phyloP scores from a whole-genome alignment of 2,797 vertebrate species.

The Staurois parvus region DNA sequence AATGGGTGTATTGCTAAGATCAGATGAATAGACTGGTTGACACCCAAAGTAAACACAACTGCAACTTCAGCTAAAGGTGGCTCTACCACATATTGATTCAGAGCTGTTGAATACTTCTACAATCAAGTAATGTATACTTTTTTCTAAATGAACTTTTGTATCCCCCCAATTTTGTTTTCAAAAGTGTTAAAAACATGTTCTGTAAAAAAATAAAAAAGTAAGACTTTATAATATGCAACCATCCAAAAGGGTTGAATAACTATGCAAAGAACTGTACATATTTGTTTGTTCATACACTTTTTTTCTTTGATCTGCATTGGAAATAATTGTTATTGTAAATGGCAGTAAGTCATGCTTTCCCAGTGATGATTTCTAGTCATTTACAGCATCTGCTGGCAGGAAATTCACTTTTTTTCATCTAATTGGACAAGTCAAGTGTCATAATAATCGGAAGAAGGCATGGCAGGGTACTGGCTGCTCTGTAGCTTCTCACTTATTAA shows the following conservation, averaged over 20 bases:
- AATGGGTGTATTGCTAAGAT: too few species aligned
- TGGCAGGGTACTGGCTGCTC: constrained; percentile 20
- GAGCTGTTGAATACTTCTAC: too few species aligned
- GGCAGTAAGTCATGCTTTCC: constrained; percentile 14
- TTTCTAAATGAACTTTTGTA: too few species aligned
- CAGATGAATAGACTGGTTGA: too few species aligned
- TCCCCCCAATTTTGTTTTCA: too few species aligned
- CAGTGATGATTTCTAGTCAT: constrained; percentile 35
- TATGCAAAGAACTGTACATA: not conserved
- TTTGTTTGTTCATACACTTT: not conserved
- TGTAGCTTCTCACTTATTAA: constrained; percentile 34
- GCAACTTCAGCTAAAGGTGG: too few species aligned
- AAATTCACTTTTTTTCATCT: constrained; percentile 50
- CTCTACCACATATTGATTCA: too few species aligned
- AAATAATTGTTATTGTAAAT: constrained; percentile 15
- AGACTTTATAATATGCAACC: too few species aligned
- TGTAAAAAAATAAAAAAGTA: too few species aligned
- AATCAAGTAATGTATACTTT: too few species aligned
- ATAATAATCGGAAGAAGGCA: constrained; percentile 35
- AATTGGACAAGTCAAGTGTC: constrained; percentile 54
- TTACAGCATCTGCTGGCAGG: constrained; percentile 37
- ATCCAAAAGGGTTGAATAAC: not conserved
- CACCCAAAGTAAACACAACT: too few species aligned
- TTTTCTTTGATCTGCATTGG: not conserved
- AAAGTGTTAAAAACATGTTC: too few species aligned